Percentiles rank a stretch among this genome's conserved stretches.
Evolutionary conservation across 1,140 invertebrate species (phyloP).

Genomic region (Cotesia chilonis): DNA sequence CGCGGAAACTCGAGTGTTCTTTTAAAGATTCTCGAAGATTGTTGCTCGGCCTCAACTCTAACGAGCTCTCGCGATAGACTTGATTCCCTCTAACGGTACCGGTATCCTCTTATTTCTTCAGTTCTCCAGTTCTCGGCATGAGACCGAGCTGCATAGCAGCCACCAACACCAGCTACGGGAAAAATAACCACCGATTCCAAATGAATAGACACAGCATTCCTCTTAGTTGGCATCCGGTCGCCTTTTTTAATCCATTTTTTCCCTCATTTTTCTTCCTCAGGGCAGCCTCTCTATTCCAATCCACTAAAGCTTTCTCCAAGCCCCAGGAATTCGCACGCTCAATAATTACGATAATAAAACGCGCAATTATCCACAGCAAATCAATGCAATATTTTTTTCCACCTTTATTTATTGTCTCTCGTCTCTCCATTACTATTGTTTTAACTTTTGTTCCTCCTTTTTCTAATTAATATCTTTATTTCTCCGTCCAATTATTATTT

Average conservation of each 20-base stretch:
- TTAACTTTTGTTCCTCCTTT: not conserved
- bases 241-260: constrained; percentile 10
- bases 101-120: too few relatives aligned
- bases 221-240: constrained; percentile 25
- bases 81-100: constrained; percentile 35
- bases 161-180: too few relatives aligned
- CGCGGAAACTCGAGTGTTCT: constrained; percentile 25
- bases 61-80: constrained; percentile 34
- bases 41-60: constrained; percentile 22
- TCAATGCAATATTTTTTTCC: constrained; percentile 20
- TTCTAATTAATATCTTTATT: constrained; percentile 8
- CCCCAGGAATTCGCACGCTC: constrained; percentile 24
- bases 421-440: not conserved
- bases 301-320: not conserved
- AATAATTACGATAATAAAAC: constrained; percentile 20
- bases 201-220: constrained; percentile 28
- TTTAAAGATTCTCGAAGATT: constrained; percentile 28
- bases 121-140: not conserved
- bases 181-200: constrained; percentile 27
- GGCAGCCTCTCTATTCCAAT: too few relatives aligned
- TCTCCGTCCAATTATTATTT: too few relatives aligned
- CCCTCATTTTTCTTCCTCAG: constrained; percentile 5
- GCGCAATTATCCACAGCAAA: constrained; percentile 13
- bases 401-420: not conserved
- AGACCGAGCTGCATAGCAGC: not conserved